phyloP scores from a whole-genome alignment of 2,888 invertebrate genomes.

The Nowickia ferox region DNA sequence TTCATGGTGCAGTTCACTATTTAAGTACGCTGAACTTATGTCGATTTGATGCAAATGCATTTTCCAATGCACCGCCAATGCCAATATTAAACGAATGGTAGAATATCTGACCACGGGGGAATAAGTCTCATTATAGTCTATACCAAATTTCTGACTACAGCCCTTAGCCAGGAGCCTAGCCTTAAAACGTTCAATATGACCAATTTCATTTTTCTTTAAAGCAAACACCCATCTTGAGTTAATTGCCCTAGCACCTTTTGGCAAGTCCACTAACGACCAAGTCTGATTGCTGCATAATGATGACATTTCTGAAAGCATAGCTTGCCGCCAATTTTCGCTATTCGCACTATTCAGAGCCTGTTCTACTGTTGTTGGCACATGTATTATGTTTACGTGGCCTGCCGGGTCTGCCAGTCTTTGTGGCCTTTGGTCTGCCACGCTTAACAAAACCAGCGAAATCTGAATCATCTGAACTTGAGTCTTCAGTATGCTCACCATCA shows the following conservation, averaged over 20 bases:
- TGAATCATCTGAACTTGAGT: background rate
- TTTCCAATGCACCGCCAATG: slow-evolving; percentile 39
- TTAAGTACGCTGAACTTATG: slow-evolving; percentile 30
- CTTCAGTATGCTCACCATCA: background rate
- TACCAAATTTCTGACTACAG: background rate
- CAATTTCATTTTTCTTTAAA: slow-evolving; percentile 11
- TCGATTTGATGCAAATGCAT: slow-evolving; percentile 57
- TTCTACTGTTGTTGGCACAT: slow-evolving; percentile 10
- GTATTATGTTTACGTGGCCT: slow-evolving; percentile 1
- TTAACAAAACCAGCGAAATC: slow-evolving; percentile 4
- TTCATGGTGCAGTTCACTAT: slow-evolving; percentile 42
- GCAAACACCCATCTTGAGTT: background rate
- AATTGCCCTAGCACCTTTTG: no score
- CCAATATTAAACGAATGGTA: slow-evolving; percentile 19
- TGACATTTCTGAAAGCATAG: no score
- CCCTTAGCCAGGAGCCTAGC: no score
- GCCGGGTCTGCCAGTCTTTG: background rate
- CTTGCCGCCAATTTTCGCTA: no score
- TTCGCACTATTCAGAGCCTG: no score
- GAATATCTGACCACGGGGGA: slow-evolving; percentile 56
- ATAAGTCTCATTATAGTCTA: slow-evolving; percentile 41
- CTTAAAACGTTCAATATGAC: slow-evolving; percentile 15
- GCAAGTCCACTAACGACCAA: no score
- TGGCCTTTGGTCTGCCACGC: background rate
- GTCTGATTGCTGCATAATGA: no score